phyloP scores from a whole-genome alignment of 1,140 invertebrate genomes.

The Atta cephalotes region DNA sequence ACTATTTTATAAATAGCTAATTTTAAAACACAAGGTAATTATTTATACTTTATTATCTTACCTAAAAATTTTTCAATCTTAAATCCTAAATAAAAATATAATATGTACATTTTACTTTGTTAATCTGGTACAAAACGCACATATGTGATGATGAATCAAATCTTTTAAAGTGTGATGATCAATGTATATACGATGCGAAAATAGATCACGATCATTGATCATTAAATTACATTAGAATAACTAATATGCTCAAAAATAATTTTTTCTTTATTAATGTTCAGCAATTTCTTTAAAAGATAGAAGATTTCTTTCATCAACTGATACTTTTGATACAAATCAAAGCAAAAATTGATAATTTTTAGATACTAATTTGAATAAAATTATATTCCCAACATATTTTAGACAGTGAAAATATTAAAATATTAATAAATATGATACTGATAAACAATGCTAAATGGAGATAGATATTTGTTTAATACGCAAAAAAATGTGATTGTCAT shows the following conservation, averaged over 20 bases:
- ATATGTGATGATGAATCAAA: conserved; percentile 30
- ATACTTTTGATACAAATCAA: conserved; percentile 1
- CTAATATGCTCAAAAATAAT: conserved; percentile 66
- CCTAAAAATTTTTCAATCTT: conserved; percentile 48
- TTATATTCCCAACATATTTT: conserved; percentile 13
- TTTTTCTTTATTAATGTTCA: conserved; percentile 53
- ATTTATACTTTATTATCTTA: conserved; percentile 62
- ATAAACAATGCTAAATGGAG: not conserved
- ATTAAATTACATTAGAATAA: conserved; percentile 65
- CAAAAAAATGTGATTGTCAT: conserved; percentile 6
- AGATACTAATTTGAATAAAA: not conserved
- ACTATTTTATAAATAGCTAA: conserved; percentile 75
- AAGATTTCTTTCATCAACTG: not conserved
- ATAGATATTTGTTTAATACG: not conserved
- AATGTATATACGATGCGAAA: conserved; percentile 49
- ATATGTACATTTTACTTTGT: conserved; percentile 33
- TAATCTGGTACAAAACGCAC: conserved; percentile 50
- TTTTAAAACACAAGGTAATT: conserved; percentile 65
- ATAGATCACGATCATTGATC: conserved; percentile 63
- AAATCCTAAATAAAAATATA: conserved; percentile 39
- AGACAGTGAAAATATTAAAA: conserved; percentile 17
- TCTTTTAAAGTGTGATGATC: conserved; percentile 60
- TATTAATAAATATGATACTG: conserved; percentile 3
- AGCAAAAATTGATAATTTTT: not conserved
- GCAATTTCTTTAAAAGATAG: not conserved